Conservation (phyloP, 2,888 invertebrate species). For the Kuschelorhynchus macadamiae region DNA sequence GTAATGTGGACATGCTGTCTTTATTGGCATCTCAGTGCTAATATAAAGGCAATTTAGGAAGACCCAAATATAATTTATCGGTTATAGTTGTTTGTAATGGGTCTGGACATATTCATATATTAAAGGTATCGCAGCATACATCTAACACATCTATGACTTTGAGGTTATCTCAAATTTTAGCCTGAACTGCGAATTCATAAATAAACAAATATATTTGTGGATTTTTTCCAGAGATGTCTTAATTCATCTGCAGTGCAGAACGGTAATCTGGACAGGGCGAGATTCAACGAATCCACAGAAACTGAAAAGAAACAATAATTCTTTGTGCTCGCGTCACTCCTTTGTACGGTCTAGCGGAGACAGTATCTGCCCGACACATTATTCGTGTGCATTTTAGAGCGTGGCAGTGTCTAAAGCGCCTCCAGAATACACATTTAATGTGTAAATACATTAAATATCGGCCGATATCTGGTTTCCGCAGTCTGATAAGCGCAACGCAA, state of each 20-base stretch:
- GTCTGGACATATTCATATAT: too few species aligned
- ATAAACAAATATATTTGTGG: too few species aligned
- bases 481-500: slow-evolving; percentile 38
- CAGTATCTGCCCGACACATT: slow-evolving; percentile 40
- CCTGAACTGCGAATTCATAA: too few species aligned
- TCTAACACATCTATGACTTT: too few species aligned
- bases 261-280: slow-evolving; percentile 24
- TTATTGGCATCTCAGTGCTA: too few species aligned
- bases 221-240: neutral
- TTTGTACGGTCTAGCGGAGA: slow-evolving; percentile 37
- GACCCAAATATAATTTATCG: too few species aligned
- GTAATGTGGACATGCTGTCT: too few species aligned
- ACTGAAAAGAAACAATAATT: slow-evolving; percentile 50
- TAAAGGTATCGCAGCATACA: too few species aligned
- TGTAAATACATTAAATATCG: slow-evolving; percentile 50
- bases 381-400: slow-evolving; percentile 45
- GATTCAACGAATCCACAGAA: slow-evolving; percentile 32
- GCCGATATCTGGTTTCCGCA: slow-evolving; percentile 50
- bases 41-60: too few species aligned
- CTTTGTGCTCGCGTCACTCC: slow-evolving; percentile 44
- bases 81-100: too few species aligned
- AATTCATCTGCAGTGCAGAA: neutral
- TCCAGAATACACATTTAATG: slow-evolving; percentile 47
- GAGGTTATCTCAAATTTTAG: too few species aligned
- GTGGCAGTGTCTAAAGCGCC: slow-evolving; percentile 27